These are phyloP conservation scores for Rousettus leschenaultii DNA, from an alignment of 2,113 vertebrate genomes.

Conservation along the genomic window DNA sequence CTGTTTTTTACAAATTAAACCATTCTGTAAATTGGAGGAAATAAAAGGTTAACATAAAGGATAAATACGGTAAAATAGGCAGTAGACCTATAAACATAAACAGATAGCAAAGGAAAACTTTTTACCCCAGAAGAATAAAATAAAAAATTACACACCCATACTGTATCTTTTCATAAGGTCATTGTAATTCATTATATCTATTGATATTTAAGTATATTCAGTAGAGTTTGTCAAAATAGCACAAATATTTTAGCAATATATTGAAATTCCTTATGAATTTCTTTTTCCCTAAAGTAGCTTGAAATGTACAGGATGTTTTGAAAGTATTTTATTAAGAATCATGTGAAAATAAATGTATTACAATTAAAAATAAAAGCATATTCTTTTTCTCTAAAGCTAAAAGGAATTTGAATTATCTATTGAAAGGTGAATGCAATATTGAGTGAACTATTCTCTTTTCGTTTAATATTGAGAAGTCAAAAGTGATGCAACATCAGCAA, in stretches of 20 bases:
- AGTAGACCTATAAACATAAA: not conserved
- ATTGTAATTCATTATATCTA: not conserved
- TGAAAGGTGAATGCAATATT: not conserved
- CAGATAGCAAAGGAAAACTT: not conserved
- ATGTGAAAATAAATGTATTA: conserved; percentile 84
- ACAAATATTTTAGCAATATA: not conserved
- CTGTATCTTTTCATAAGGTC: not conserved
- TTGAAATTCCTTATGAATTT: not conserved
- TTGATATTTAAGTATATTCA: not conserved
- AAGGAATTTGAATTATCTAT: not conserved
- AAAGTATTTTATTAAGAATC: conserved; percentile 90
- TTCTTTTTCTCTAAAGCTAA: not conserved
- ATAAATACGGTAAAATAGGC: not conserved
- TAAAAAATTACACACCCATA: not conserved
- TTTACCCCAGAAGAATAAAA: not conserved
- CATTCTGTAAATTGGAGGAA: not conserved
- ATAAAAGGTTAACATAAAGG: not conserved
- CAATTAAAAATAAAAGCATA: conserved; percentile 58
- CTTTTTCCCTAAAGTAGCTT: conserved; percentile 70
- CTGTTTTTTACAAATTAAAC: not conserved
- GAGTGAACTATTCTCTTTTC: not conserved
- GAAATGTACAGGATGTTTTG: conserved; percentile 94
- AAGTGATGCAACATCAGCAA: not conserved
- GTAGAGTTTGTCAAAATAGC: not conserved
- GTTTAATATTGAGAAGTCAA: not conserved